These are phyloP conservation scores for Scarus forsteni DNA, from an alignment of 2,797 vertebrate species.

Conservation along the genomic window DNA sequence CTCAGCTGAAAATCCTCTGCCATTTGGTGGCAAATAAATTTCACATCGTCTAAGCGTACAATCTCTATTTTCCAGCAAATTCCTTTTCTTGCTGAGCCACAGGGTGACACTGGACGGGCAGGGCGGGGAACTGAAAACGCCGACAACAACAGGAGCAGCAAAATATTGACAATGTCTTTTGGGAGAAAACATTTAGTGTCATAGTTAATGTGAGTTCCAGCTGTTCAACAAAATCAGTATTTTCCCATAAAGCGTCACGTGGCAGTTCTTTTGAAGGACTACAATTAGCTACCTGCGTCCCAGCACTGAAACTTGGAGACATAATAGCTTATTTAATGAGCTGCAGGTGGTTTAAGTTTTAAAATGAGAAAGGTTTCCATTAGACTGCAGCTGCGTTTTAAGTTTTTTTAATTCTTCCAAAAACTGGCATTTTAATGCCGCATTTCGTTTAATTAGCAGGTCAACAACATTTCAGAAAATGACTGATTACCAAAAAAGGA, in stretches of 20 bases:
- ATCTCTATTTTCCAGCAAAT: constrained; percentile 44
- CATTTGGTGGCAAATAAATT: constrained; percentile 64
- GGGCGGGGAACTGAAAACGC: constrained; percentile 24
- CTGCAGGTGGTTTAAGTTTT: not conserved
- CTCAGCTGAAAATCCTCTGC: constrained; percentile 61
- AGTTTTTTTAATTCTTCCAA: not conserved
- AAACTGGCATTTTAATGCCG: not conserved
- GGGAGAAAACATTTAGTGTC: not conserved
- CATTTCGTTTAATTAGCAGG: not conserved
- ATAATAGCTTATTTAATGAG: not conserved
- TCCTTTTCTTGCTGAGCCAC: constrained; percentile 33
- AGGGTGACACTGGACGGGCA: constrained; percentile 11
- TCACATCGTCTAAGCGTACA: constrained; percentile 27
- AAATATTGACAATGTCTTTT: constrained; percentile 6
- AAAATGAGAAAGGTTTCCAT: constrained; percentile 25
- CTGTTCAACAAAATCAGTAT: constrained; percentile 2
- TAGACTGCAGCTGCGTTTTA: not conserved
- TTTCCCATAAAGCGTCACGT: not conserved
- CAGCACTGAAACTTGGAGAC: not conserved
- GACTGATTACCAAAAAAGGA: no score
- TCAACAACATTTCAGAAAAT: no score
- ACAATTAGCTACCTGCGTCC: constrained; percentile 1
- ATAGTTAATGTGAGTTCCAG: constrained; percentile 9
- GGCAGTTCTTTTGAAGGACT: not conserved
- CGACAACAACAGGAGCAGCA: constrained; percentile 4